Base-by-base conservation (phyloP, 2,113 vertebrate species). In the Crotalus horridus region DNA sequence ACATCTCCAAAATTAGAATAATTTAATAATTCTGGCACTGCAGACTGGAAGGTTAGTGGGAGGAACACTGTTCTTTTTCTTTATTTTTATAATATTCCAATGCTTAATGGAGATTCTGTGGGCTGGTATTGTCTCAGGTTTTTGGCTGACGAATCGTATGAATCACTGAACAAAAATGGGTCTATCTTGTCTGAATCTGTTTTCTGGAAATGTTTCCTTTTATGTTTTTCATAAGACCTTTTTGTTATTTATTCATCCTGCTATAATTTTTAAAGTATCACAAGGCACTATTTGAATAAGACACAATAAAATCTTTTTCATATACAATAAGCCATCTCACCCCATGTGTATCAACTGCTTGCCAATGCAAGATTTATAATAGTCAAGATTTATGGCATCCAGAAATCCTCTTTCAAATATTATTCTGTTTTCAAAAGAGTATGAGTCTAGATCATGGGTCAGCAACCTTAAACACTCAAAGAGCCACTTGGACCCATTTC, bases 371-470 rank as follows among this genome's bases (percentile, higher is more conserved):
- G 46, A 11, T 64, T 26, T 90, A 46, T 56, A 43, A 39, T 86
- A 53, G 24, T 51, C 43, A 48, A 39, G 20, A 86, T n/a, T 91
- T 91, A 26, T 59, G 55, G 17, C 87, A 48, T 21, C 64, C 33
- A 17, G 11, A 9, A 55, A 33, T 92, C 29, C 86, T 69, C 23
- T 10, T 89, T 43, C 39, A 89, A 26, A 69, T 48, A 0, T 59
- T 26, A 58, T 59, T 23, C 53, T 85, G 13, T n/a, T 88, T 53
- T 46, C 53, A 48, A n/a, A 48, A 7, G 3, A 26, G 0, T 1
- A 15, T 0, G 0, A 20, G 53, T 0, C 0, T 51, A 51, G 7
- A 51, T 51, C 8, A 51, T 51, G 48, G 48, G 48, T 51, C 46
- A 4, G 46, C 46, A 46, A 46, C 46, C 46, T 46, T 46, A 46